Base-by-base conservation (phyloP, 1,140 invertebrate species). In the Cepaea nemoralis region DNA sequence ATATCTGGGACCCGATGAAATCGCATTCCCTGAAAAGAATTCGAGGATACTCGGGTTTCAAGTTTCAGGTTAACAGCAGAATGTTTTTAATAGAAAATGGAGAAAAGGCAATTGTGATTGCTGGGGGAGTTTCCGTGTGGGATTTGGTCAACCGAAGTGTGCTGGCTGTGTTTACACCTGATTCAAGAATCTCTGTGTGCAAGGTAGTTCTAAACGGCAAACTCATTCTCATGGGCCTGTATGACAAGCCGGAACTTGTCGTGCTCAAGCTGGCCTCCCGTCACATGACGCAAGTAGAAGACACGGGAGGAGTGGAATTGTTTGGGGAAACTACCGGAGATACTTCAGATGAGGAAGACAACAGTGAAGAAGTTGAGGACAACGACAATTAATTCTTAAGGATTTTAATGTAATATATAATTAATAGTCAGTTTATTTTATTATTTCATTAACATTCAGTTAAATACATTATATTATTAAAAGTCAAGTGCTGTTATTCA, bases 111-210 rank as follows among this genome's bases (percentile, higher is more conserved):
- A 84, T 90, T 22, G 87, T 91, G 0, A 88, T 88, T 74, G 89
- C 90, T 16, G 88, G 88, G 10, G 89, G 90, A 77, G 88, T 91
- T 24, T 91, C 90, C 5, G 74, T 91, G 12, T 91, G 90, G 90
- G 83, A 91, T 78, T 78, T 91, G 22, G 87, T 89, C 24, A 77
- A 86, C 31, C 39, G 95, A 95, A 33, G 93, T 94, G 86, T 95
- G 40, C 92, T 96, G 85, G 94, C 95, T 37, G 95, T 96, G 22
- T 95, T 95, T 92, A 95, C 95, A 12, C 94, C 96, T 35, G 93
- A 95, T 83, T 91, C 93, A 80, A 93, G 94, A 40, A 94, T 97
- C 71, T 94, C 94, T 33, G 94, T 95, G 0, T 96, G 95, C 88
- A 94, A 96, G 87, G 93, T 96, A 27, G 93, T 94, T 12, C 92